A percentile compares a stretch with the other conserved stretches of the same genome.
Evolutionary conservation across 1,140 invertebrate genomes (phyloP).

Genomic region (Eriocheir sinensis): DNA sequence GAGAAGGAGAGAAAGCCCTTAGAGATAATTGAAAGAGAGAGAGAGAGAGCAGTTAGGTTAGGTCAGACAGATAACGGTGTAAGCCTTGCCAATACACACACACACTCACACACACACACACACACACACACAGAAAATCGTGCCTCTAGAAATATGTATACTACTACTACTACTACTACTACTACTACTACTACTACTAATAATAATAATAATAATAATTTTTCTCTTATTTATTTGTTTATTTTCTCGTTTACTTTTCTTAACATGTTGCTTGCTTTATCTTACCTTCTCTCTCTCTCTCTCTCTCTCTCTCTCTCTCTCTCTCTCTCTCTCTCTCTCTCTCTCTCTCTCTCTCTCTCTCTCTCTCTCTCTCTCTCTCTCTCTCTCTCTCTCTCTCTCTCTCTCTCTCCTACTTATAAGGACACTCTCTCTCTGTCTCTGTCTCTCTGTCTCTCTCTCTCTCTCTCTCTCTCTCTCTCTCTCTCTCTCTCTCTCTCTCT

Average conservation of each 20-base stretch:
- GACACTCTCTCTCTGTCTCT: neutral
- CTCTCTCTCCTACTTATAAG: neutral
- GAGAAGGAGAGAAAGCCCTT: neutral
- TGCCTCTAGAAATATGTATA: neutral
- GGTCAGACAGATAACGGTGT: neutral
- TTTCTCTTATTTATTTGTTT: no score
- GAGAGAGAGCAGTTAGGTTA: neutral
- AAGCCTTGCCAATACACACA: neutral
- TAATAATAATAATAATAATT: neutral
- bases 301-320: no score
- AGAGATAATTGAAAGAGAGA: neutral
- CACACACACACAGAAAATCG: no score
- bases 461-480: no score
- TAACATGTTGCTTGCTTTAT: no score
- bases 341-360: no score
- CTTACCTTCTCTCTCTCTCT: no score
- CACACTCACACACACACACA: neutral
- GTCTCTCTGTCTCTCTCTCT: no score
- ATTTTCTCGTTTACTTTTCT: no score
- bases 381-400: neutral
- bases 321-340: no score
- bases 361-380: no score
- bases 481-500: conserved; percentile 2
- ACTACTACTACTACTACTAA: neutral
- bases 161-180: neutral